Conservation (phyloP, 2,113 vertebrate genomes). For the Recurvirostra avosetta region DNA sequence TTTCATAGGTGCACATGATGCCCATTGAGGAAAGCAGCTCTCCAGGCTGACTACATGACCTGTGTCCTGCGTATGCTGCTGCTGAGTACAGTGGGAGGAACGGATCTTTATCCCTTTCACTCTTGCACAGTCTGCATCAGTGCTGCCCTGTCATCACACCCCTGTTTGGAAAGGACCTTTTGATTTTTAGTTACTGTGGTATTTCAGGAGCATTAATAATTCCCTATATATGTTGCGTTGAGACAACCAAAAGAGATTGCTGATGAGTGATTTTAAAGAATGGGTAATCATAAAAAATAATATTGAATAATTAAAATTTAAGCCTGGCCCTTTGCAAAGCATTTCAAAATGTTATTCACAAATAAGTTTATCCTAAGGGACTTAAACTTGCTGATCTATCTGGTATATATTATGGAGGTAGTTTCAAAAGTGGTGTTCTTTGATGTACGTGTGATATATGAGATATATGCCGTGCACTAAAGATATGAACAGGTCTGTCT, state of each 20-base stretch:
- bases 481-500: background rate
- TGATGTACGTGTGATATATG: background rate
- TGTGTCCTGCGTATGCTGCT: accelerated
- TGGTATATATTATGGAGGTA: background rate
- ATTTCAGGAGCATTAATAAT: background rate
- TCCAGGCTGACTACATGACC: accelerated
- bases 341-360: background rate
- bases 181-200: background rate
- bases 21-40: background rate
- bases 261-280: background rate
- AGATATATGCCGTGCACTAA: background rate
- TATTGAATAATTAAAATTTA: background rate
- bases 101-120: background rate
- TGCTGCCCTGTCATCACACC: background rate
- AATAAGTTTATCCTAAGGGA: background rate
- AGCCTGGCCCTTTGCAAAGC: background rate
- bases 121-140: accelerated
- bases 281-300: background rate
- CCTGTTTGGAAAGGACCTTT: background rate
- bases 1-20: accelerated
- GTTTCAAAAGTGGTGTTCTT: background rate
- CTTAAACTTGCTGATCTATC: background rate
- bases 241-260: background rate
- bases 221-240: background rate
- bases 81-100: accelerated